Evolutionary conservation across 2,888 invertebrate species (phyloP).

Genomic region (Stegophylla sp.): DNA sequence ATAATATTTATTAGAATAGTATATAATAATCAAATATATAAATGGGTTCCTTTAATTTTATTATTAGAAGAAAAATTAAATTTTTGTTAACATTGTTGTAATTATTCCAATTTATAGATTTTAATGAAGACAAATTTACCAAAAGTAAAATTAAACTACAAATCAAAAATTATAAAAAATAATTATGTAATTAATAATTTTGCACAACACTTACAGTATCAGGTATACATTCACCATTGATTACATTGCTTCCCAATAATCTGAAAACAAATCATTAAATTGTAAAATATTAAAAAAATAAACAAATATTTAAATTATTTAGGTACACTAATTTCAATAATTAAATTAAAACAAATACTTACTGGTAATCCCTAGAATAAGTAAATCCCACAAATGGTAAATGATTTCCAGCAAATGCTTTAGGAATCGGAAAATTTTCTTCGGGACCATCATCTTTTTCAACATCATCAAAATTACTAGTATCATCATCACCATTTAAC

Average conservation of each 20-base stretch:
- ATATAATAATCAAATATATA: too few relatives aligned
- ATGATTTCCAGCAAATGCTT: constrained; percentile 98
- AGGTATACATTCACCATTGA: constrained; percentile 53
- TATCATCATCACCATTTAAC: constrained; percentile 93
- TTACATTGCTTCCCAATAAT: constrained; percentile 27
- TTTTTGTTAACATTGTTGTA: too few relatives aligned
- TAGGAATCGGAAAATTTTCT: constrained; percentile 94
- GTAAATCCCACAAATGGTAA: constrained; percentile 98
- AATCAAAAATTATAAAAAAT: too few relatives aligned
- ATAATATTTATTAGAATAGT: too few relatives aligned
- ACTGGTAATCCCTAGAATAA: constrained; percentile 90
- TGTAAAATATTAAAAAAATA: neutral
- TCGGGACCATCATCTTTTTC: constrained; percentile 91
- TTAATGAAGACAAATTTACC: neutral
- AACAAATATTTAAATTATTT: neutral
- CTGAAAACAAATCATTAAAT: constrained; percentile 3
- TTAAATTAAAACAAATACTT: constrained; percentile 47
- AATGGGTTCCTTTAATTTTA: too few relatives aligned
- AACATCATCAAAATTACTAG: constrained; percentile 97
- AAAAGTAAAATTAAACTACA: neutral
- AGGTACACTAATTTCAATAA: too few relatives aligned
- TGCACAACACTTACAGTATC: constrained; percentile 44
- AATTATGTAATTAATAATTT: too few relatives aligned
- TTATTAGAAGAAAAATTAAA: too few relatives aligned
- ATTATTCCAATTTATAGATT: neutral